A percentile compares a stretch with the other conserved stretches of the same genome.
These are phyloP conservation scores for Tetragonula carbonaria DNA, from an alignment of 2,888 invertebrate genomes.

Conservation along the genomic window DNA sequence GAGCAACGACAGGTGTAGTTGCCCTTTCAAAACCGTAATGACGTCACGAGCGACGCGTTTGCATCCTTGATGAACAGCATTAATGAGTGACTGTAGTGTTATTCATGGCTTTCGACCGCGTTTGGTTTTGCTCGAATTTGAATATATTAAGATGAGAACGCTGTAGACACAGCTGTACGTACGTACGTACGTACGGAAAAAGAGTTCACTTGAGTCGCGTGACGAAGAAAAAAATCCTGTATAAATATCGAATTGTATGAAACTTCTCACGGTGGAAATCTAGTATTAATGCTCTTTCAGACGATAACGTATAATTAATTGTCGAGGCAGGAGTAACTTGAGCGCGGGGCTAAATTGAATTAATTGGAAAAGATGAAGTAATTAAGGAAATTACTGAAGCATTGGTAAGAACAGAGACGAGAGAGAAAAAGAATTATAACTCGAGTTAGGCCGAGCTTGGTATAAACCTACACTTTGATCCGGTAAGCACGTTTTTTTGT, in stretches of 20 bases:
- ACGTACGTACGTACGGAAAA: neutral
- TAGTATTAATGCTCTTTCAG: neutral
- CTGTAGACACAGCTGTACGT: neutral
- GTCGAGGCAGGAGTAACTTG: too few species aligned
- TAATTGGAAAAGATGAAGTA: neutral
- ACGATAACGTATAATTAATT: neutral
- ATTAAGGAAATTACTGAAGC: conserved; percentile 32
- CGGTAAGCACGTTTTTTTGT: neutral
- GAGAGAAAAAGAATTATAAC: neutral
- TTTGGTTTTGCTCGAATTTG: conserved; percentile 28
- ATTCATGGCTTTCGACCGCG: conserved; percentile 34
- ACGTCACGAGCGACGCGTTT: conserved; percentile 39
- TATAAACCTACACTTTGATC: neutral
- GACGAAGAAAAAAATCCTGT: neutral
- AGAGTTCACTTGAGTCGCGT: neutral
- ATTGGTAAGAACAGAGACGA: neutral
- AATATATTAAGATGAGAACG: conserved; percentile 11
- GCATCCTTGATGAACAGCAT: conserved; percentile 29
- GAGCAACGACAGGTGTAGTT: conserved; percentile 33
- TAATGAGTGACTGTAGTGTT: conserved; percentile 37
- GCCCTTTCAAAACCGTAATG: conserved; percentile 34
- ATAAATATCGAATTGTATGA: neutral
- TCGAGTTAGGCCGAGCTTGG: neutral
- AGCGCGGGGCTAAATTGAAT: neutral
- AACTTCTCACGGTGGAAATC: neutral